Evolutionary conservation across 2,113 vertebrate species (phyloP).

Genomic region (Chlorodrepanis virens): DNA sequence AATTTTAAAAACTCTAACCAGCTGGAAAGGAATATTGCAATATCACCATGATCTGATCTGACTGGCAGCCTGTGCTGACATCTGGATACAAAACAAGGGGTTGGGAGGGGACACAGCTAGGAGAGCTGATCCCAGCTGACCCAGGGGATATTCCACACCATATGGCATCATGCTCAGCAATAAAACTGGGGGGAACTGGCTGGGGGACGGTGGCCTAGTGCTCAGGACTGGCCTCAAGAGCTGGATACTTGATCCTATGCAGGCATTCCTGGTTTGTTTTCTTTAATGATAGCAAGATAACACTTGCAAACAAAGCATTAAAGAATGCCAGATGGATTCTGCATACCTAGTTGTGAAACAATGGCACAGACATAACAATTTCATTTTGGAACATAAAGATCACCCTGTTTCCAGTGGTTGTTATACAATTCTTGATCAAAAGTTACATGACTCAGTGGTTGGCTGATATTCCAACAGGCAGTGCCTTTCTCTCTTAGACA

Average conservation of each 20-base stretch:
- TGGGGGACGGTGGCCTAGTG: not conserved
- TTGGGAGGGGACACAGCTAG: not conserved
- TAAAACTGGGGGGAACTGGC: not conserved
- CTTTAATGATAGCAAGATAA: not conserved
- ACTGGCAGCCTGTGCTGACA: not conserved
- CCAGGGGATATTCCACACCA: not conserved
- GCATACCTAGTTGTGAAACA: not conserved
- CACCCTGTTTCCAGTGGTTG: not conserved
- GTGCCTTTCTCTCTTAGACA: not conserved
- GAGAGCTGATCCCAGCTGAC: not conserved
- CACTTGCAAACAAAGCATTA: not conserved
- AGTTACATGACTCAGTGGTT: not conserved
- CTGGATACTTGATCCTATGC: not conserved
- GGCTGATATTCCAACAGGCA: not conserved
- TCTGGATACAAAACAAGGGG: not conserved
- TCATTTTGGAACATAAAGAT: not conserved
- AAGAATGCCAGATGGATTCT: not conserved
- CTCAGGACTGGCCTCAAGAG: not conserved
- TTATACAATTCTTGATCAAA: not conserved
- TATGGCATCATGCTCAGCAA: not conserved
- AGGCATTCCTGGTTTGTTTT: not conserved
- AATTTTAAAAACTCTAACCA: not conserved
- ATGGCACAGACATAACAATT: not conserved
- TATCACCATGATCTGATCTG: not conserved
- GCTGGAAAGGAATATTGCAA: not conserved